Percentiles rank a stretch among this genome's conserved stretches.
Evolutionary conservation across 2,113 vertebrate genomes (phyloP).

Genomic region (Eurypyga helias): DNA sequence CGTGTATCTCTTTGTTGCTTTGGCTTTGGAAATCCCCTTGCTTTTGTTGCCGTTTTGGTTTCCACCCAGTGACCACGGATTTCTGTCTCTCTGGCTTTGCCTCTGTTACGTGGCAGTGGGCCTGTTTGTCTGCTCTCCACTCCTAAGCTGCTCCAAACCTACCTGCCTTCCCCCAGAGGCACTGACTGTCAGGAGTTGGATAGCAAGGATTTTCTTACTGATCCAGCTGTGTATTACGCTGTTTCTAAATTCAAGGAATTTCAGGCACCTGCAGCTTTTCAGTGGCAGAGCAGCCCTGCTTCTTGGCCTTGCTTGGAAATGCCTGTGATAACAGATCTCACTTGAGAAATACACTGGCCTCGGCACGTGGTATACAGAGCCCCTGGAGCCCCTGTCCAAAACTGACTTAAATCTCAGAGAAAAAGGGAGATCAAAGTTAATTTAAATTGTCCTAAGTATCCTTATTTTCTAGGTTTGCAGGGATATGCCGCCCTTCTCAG

Average conservation of each 20-base stretch:
- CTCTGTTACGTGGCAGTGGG: not conserved
- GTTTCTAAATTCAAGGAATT: slow-evolving; percentile 20
- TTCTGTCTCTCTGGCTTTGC: slow-evolving; percentile 33
- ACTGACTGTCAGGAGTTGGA: slow-evolving; percentile 13
- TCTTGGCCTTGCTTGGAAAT: slow-evolving; percentile 25
- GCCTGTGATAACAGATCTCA: not conserved
- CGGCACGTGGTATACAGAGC: not conserved
- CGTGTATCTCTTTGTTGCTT: slow-evolving; percentile 39
- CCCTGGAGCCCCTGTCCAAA: not conserved
- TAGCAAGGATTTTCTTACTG: slow-evolving; percentile 31
- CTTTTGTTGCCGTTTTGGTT: slow-evolving; percentile 27
- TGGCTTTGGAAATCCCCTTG: slow-evolving; percentile 10
- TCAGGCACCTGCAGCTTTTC: slow-evolving; percentile 18
- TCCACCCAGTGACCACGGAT: not conserved
- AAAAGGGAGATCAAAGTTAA: not conserved
- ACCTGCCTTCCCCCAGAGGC: slow-evolving; percentile 10
- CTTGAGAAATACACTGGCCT: slow-evolving; percentile 12
- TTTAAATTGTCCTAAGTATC: not conserved
- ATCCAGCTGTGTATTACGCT: not conserved
- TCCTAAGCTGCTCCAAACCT: slow-evolving; percentile 33
- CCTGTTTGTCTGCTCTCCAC: slow-evolving; percentile 8
- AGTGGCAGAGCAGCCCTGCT: slow-evolving; percentile 1
- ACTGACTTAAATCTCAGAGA: not conserved
- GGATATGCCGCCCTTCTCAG: not conserved
- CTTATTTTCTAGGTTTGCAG: not conserved